Conservation (phyloP, 1,140 invertebrate genomes). For the Caenorhabditis brenneri region DNA sequence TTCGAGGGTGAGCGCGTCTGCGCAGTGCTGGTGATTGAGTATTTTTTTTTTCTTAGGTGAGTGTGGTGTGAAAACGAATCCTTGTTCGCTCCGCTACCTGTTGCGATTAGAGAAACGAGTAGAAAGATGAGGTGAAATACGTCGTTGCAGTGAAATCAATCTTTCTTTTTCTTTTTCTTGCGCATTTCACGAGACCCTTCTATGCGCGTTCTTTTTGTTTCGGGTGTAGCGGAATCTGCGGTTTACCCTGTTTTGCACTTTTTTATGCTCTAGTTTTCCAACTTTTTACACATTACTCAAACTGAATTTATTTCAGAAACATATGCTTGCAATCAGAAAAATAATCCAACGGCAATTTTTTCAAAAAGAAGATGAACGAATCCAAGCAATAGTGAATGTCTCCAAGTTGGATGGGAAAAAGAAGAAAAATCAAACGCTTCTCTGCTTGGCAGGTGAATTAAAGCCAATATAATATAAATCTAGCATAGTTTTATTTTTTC, state of each 20-base stretch:
- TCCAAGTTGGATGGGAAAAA: slow-evolving; percentile 71
- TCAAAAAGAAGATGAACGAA: slow-evolving; percentile 71
- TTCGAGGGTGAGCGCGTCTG: background rate
- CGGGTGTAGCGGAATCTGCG: too few relatives aligned
- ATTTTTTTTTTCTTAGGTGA: background rate
- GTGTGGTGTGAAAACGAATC: background rate
- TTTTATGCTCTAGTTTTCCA: background rate
- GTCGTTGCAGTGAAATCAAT: slow-evolving; percentile 38
- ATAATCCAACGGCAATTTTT: slow-evolving; percentile 67
- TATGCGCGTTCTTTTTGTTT: too few relatives aligned
- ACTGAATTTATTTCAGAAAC: background rate
- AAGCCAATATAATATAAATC: background rate
- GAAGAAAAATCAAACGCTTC: slow-evolving; percentile 63
- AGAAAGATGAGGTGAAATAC: background rate
- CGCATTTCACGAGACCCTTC: background rate
- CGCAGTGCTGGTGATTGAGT: background rate
- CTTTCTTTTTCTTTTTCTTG: background rate
- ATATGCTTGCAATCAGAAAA: slow-evolving; percentile 44
- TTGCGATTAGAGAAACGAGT: slow-evolving; percentile 20
- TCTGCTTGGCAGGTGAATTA: slow-evolving; percentile 71
- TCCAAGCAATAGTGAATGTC: slow-evolving; percentile 72
- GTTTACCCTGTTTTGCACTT: background rate
- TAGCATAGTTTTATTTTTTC: slow-evolving; percentile 24
- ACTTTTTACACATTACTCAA: background rate
- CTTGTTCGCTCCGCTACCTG: background rate